These are phyloP conservation scores for Arenaria interpres DNA, from an alignment of 2,113 vertebrate genomes.

Conservation along the genomic window DNA sequence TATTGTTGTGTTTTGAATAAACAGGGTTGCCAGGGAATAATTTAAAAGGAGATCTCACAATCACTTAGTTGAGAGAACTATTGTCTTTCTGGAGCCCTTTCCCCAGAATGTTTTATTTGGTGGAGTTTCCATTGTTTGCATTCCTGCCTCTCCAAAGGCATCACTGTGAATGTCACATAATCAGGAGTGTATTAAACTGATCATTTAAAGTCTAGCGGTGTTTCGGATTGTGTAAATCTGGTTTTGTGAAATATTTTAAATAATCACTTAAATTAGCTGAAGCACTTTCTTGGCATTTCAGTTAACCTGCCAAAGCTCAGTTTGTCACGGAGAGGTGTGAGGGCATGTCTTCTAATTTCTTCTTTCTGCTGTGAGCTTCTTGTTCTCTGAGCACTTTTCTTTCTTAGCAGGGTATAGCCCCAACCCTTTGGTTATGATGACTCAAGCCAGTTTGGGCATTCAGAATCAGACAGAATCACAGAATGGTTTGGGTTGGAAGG, in stretches of 20 bases:
- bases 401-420: not conserved
- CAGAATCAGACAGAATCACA: not conserved
- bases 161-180: not conserved
- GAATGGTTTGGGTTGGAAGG: no score
- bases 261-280: not conserved
- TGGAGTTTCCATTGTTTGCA: not conserved
- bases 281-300: not conserved
- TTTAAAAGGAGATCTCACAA: not conserved
- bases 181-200: not conserved
- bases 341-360: not conserved
- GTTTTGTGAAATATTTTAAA: not conserved
- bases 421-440: not conserved
- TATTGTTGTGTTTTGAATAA: constrained; percentile 23
- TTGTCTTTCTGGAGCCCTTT: not conserved
- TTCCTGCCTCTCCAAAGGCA: not conserved
- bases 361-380: not conserved
- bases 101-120: not conserved
- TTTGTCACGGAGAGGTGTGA: not conserved
- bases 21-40: constrained; percentile 6
- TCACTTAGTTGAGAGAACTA: not conserved
- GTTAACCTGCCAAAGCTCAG: not conserved
- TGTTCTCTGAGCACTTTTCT: not conserved
- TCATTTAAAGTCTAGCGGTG: not conserved
- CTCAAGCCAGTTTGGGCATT: not conserved
- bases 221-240: not conserved